phyloP scores from a whole-genome alignment of 2,888 invertebrate genomes.

The Torymus auratus region DNA sequence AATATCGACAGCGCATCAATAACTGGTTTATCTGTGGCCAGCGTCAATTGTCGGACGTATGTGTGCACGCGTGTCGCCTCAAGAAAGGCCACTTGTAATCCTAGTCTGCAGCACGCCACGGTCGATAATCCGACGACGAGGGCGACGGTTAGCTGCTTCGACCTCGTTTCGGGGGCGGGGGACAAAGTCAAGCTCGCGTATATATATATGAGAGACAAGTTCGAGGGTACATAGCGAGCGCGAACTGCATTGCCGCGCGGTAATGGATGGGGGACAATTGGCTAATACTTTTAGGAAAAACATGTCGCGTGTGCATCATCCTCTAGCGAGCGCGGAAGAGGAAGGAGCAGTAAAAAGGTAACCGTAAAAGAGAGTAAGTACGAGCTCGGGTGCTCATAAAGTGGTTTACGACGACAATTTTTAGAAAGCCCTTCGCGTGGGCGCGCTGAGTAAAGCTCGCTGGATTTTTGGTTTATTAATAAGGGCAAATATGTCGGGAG shows the following conservation, averaged over 20 bases:
- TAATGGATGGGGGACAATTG: constrained; percentile 31
- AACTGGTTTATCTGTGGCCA: constrained; percentile 70
- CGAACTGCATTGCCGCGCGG: not conserved
- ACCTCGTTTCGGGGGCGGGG: constrained; percentile 7
- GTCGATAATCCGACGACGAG: constrained; percentile 7
- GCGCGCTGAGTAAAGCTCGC: too few relatives aligned
- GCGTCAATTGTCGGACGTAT: constrained; percentile 47
- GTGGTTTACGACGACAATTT: too few relatives aligned
- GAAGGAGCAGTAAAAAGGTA: too few relatives aligned
- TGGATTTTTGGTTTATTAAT: too few relatives aligned
- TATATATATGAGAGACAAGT: not conserved
- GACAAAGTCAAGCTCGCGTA: not conserved
- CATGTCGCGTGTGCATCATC: not conserved
- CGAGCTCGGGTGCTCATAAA: too few relatives aligned
- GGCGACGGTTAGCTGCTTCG: not conserved
- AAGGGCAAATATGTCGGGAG: too few relatives aligned
- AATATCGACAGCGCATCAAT: constrained; percentile 74
- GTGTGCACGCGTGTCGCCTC: constrained; percentile 62
- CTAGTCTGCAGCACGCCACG: constrained; percentile 40
- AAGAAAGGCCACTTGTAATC: constrained; percentile 70
- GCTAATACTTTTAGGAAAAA: constrained; percentile 12
- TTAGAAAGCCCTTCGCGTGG: too few relatives aligned
- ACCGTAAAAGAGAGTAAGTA: too few relatives aligned
- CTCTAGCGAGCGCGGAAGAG: not conserved
- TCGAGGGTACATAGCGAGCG: not conserved